These are phyloP conservation scores for Clunio marinus DNA, from an alignment of 2,888 invertebrate genomes.

Conservation along the genomic window DNA sequence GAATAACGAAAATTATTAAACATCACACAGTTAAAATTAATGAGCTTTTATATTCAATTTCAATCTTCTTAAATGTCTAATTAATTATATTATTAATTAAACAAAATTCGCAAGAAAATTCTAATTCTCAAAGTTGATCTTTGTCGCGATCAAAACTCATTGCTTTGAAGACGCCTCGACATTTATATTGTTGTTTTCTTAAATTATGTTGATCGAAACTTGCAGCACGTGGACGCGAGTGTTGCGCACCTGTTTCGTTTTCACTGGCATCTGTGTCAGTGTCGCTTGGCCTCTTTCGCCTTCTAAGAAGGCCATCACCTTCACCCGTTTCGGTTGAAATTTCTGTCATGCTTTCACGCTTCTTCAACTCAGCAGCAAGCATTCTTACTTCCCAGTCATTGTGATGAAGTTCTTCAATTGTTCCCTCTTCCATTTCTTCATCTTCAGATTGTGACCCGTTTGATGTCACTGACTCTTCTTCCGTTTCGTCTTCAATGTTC, in stretches of 20 bases:
- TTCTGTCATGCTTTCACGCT: slow-evolving; percentile 51
- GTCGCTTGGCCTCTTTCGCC: slow-evolving; percentile 48
- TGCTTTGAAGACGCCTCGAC: slow-evolving; percentile 48
- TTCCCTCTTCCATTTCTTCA: slow-evolving; percentile 42
- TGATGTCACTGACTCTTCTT: slow-evolving; percentile 46
- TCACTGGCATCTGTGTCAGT: slow-evolving; percentile 50
- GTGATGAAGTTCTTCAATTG: slow-evolving; percentile 45
- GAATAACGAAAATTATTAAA: neutral
- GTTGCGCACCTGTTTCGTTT: slow-evolving; percentile 45
- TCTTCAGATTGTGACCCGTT: slow-evolving; percentile 45
- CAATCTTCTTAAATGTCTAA: slow-evolving; percentile 13
- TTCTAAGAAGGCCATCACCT: slow-evolving; percentile 42
- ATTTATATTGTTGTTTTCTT: slow-evolving; percentile 44
- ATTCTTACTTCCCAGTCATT: slow-evolving; percentile 76
- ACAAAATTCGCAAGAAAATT: slow-evolving; percentile 40
- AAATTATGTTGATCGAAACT: slow-evolving; percentile 51
- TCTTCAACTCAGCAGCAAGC: slow-evolving; percentile 69
- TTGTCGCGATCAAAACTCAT: slow-evolving; percentile 52
- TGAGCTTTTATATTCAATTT: neutral
- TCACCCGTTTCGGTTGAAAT: slow-evolving; percentile 38
- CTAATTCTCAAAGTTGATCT: slow-evolving; percentile 51
- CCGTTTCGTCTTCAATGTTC: slow-evolving; percentile 48
- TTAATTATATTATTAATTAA: slow-evolving; percentile 35
- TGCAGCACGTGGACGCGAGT: slow-evolving; percentile 46
- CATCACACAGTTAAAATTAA: neutral